phyloP scores from a whole-genome alignment of 2,797 vertebrate genomes.

The Pogoniulus pusillus region DNA sequence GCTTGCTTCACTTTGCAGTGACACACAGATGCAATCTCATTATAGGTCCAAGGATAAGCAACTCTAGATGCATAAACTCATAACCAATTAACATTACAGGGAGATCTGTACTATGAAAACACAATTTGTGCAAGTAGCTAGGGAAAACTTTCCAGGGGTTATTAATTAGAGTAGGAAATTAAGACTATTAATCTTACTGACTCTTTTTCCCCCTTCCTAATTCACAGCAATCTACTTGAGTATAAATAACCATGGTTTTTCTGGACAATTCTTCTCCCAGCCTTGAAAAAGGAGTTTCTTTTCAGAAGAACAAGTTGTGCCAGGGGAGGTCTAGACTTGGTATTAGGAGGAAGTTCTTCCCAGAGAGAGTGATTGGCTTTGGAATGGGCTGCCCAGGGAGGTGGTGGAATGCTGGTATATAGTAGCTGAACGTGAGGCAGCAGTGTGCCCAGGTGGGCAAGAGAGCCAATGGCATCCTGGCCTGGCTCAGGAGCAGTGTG shows the following conservation, averaged over 20 bases:
- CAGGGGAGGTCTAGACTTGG: too few relatives aligned
- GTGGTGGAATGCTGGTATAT: too few relatives aligned
- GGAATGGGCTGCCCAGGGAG: too few relatives aligned
- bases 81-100: conserved; percentile 59
- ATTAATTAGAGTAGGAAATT: conserved; percentile 67
- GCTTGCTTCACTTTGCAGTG: conserved; percentile 62
- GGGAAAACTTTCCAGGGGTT: conserved; percentile 57
- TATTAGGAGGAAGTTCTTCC: too few relatives aligned
- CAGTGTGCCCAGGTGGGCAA: too few relatives aligned
- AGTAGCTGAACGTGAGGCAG: too few relatives aligned
- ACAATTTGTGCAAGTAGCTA: conserved; percentile 44
- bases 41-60: conserved; percentile 69
- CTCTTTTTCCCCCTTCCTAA: conserved; percentile 24
- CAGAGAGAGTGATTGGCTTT: too few relatives aligned
- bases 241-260: conserved; percentile 49
- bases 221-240: conserved; percentile 19
- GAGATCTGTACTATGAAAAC: conserved; percentile 43
- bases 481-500: too few relatives aligned
- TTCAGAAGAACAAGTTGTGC: too few relatives aligned
- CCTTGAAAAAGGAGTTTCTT: not conserved
- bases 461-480: too few relatives aligned
- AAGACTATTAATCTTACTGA: conserved; percentile 68
- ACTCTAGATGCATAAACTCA: conserved; percentile 70
- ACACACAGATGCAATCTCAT: conserved; percentile 71
- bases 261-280: conserved; percentile 24